A percentile compares a stretch with the other conserved stretches of the same genome.
These are phyloP conservation scores for Liparis tanakae DNA, from an alignment of 2,797 vertebrate species.

Conservation along the genomic window DNA sequence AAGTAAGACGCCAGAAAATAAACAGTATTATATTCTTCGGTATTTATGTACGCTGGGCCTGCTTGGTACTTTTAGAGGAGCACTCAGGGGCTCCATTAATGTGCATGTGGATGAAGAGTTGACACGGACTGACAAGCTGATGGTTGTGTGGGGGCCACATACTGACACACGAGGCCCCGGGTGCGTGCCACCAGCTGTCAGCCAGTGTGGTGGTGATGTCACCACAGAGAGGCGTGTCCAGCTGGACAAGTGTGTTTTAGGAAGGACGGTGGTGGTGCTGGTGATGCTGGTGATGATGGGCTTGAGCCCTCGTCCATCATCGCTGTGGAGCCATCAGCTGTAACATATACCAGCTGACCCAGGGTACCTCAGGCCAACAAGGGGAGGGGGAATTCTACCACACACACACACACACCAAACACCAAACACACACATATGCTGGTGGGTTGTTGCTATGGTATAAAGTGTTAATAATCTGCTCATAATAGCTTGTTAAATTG, in stretches of 20 bases:
- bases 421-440: slow-evolving; percentile 3
- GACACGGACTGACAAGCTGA: slow-evolving; percentile 45
- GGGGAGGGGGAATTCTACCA: slow-evolving; percentile 22
- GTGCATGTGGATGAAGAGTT: slow-evolving; percentile 35
- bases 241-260: slow-evolving; percentile 18
- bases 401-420: slow-evolving; percentile 4
- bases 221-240: slow-evolving; percentile 36
- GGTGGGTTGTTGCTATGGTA: neutral
- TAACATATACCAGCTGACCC: slow-evolving; percentile 73
- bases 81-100: slow-evolving; percentile 33
- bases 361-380: slow-evolving; percentile 30
- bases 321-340: slow-evolving; percentile 67
- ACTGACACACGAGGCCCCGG: slow-evolving; percentile 55
- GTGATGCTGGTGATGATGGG: slow-evolving; percentile 11
- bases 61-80: slow-evolving; percentile 10
- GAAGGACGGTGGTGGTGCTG: neutral
- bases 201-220: slow-evolving; percentile 56
- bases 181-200: slow-evolving; percentile 53
- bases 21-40: slow-evolving; percentile 32
- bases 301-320: slow-evolving; percentile 74
- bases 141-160: slow-evolving; percentile 39
- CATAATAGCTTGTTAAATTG: too few relatives aligned
- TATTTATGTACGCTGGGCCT: slow-evolving; percentile 16
- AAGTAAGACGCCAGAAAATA: slow-evolving; percentile 21
- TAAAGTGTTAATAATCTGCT: neutral